Evolutionary conservation across 2,113 vertebrate genomes (phyloP), one percentile per base, ranked within the genome.

Genomic region (Patagioenas fasciata): DNA sequence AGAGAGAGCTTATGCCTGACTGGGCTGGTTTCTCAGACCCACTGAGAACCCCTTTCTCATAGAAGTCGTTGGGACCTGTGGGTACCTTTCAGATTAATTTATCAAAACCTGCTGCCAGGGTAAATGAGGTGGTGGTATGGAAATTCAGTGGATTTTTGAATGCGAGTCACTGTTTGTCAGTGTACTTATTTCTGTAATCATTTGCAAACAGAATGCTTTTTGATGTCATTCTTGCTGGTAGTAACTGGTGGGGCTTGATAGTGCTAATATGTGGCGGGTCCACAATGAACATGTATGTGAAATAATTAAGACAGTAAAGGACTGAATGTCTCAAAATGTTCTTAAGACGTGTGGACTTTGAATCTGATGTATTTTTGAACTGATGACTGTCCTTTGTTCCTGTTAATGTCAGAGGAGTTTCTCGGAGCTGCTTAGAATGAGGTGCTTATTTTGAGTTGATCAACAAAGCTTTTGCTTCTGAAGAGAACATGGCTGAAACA

Each of bases 1-100:
- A 20, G 64, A 65, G 24, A 40, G 36, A 64, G 15, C 19, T 64
- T 48, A 36, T 60, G 54, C n/a, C 72, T 74, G 58, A 53, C 70
- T 70, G 50, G 72, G 31, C 87, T 96, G 81, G 57, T 84, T 88
- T 75, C 79, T 88, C 53, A 69, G 77, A 34, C 38, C 40, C 9
- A 1, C 42, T 16, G 57, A 53, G 44, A 74, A 34, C 13, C 19
- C 20, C 3, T 66, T 90, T 77, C 67, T 75, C 13, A 3, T 15
- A 28, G 79, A 67, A 25, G 3, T 47, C 28, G 80, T 54, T 70
- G 58, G 34, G 58, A 48, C 36, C 19, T 38, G 18, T n/a, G 29
- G 17, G 28, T 65, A 16, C 7, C 15, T 93, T 78, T 79, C 50
- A 84, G 32, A 14, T 21, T 10, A 64, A 31, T n/a, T 60, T 80